Base-by-base conservation (phyloP, 2,113 vertebrate genomes). In the Hiodon alosoides region DNA sequence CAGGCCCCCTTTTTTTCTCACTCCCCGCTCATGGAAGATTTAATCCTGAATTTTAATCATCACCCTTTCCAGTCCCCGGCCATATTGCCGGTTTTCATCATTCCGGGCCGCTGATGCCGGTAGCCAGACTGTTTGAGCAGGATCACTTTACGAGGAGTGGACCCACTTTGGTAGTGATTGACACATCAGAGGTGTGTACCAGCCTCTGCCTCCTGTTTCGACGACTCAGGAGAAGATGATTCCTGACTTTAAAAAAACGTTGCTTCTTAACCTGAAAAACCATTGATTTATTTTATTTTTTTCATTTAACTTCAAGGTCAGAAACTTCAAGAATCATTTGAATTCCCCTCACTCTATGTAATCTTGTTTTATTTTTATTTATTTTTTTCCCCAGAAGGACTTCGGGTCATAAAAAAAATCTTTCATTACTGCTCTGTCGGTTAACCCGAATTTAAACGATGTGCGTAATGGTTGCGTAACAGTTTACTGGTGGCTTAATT, bases 21-120 rank as follows among this genome's bases (percentile, higher is more conserved):
- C 71, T 68, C 69, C 77, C 80, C 0, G 0, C 78, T 81, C 84
- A 85, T 59, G 80, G 83, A 78, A 87, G 83, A 87, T 90, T 89
- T 86, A 90, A 83, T 85, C 55, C 62, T 31, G 64, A 57, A 74
- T 74, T 74, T 67, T 74, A 74, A 74, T 67, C 62, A 57, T 50
- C 64, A 31, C 47, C 55, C 47, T 67, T 54, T 67, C 62, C 3
- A 5, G 57, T 3, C 70, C 46, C 57, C 31, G 10, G 54, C 13
- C 79, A 73, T 7, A 67, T 81, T 79, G 79, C 79, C 87, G 79
- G 85, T 89, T 89, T 81, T 74, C 54, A 74, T 71, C 76, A 73
- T 79, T 80, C 70, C 70, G 86, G 84, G 90, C 69, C 70, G 71
- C 50, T 64, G 59, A 78, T 74, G 48, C 11, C 53, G 2, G n/a